Base-by-base conservation (phyloP, 2,113 vertebrate species). In the Spea multiplicata region DNA sequence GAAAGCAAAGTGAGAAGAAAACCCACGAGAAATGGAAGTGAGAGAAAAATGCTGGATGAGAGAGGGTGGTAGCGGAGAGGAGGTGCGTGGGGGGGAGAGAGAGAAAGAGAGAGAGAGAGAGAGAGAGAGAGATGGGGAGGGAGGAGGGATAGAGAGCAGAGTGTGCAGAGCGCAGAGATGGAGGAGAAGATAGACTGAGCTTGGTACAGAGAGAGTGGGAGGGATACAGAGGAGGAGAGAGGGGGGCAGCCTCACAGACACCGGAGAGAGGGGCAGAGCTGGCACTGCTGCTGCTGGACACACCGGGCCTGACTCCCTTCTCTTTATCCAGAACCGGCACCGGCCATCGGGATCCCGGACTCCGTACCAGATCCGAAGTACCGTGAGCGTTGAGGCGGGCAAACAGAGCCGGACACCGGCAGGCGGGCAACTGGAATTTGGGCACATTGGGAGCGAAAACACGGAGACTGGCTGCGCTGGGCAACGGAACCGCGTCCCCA, bases 151-250 rank as follows among this genome's bases (percentile, higher is more conserved):
- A 70, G 59, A 65, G 62, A 61, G 73, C 10, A 66, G 72, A 74
- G 72, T 48, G 72, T 44, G 72, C 55, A 78, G 76, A 71, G 76
- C 17, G 12, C 45, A 53, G 76, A 78, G 74, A 79, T 79, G 77
- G 77, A 78, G 68, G 69, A 78, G 77, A 73, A 49, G 77, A 73
- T 57, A 67, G 49, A 67, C 77, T 80, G 77, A 80, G 62, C 77
- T 53, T 61, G 70, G 62, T 71, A 73, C 62, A 73, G 47, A 68
- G 6, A 71, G n/a, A 67, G 48, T 30, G 66, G 64, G 64, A 75
- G 30, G 49, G 69, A 66, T 13, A 13, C 49, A 65, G n/a, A 30
- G 44, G 57, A 48, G 68, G 47, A 50, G 47, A 71, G 68, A 71
- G 48, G 14, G 16, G 68, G 57, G 57, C 57, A 49, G 69, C 44